Evolutionary conservation across 2,888 invertebrate species (phyloP), one percentile per base, ranked within the genome.

Genomic region (Panorpa germanica): DNA sequence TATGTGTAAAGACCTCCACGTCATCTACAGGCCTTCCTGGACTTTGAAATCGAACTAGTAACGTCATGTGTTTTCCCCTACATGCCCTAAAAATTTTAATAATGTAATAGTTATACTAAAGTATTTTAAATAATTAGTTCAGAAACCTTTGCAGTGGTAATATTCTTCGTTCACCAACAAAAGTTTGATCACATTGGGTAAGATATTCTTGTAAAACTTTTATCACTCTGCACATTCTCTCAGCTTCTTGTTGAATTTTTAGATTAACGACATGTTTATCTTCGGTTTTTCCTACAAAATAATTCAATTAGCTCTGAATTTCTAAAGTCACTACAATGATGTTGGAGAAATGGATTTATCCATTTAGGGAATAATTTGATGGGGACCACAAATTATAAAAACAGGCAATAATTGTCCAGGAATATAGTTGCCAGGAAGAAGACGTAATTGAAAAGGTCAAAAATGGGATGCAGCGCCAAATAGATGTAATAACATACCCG

Each of bases 201-300:
- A 95, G 73, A 52, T 95, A 95, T 58, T 93, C 93, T 51, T 85
- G 81, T 46, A 95, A 65, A 46, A 93, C 90, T 56, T 85, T 81
- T 54, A 95, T 70, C 32, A 95, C 81, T 40, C 93, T 71, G 53
- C 85, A 85, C 77, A 93, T 86, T 53, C 82, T 72, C 35, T 75
- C 70, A 5, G 78, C 75, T 50, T 82, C 82, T 33, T 63, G 57
- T 42, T 60, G 53, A 32, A 74, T 61, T 37, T 65, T 55, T 37
- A 45, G 48, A 37, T 53, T 53, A 15, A 52, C 44, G 43, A 56
- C 52, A 34, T 55, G 52, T 26, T 50, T 46, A 26, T 58, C 56
- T 28, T 58, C 56, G 31, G 57, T 59, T 34, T 56, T 48, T 8
- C 43, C 44, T 8, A 45, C 44, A 3, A 43, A 34, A 22, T n/a